Evolutionary conservation across 2,113 vertebrate species (phyloP).

Genomic region (Mormyrus lacerda): DNA sequence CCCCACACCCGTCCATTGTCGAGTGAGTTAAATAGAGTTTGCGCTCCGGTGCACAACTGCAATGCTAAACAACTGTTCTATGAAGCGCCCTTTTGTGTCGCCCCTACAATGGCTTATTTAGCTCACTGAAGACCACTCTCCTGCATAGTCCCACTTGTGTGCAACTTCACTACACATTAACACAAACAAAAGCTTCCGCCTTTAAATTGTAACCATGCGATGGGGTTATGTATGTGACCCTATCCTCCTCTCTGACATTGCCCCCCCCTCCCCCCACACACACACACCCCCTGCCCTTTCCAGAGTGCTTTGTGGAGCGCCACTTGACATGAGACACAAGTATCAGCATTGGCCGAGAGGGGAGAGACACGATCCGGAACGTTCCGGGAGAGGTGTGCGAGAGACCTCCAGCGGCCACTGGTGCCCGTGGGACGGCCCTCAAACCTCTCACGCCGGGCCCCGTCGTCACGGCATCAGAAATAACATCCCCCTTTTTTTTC

Average conservation of each 20-base stretch:
- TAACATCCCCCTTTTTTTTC: background rate
- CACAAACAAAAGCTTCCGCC: conserved; percentile 58
- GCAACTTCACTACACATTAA: conserved; percentile 54
- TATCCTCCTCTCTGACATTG: conserved; percentile 13
- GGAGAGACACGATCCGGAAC: conserved; percentile 68
- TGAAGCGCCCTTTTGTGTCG: conserved; percentile 56
- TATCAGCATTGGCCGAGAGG: conserved; percentile 70
- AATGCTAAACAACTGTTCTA: conserved; percentile 55
- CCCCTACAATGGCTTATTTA: conserved; percentile 65
- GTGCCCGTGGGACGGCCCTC: conserved; percentile 33
- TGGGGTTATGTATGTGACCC: conserved; percentile 72
- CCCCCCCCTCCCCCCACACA: background rate
- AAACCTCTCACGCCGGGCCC: conserved; percentile 35
- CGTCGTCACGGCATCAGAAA: background rate
- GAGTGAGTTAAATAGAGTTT: conserved; percentile 50
- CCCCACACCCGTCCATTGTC: conserved; percentile 40
- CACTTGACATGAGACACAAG: conserved; percentile 44
- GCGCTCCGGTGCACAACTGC: conserved; percentile 55
- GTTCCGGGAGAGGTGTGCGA: conserved; percentile 60
- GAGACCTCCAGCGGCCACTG: conserved; percentile 58
- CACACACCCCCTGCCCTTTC: background rate
- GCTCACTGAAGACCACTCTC: conserved; percentile 44
- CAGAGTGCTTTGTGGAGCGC: conserved; percentile 18
- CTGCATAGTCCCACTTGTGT: conserved; percentile 41
- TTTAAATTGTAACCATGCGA: conserved; percentile 63